These are phyloP conservation scores for Drosophila melanosoma DNA, from an alignment of 2,888 invertebrate genomes.

Conservation along the genomic window DNA sequence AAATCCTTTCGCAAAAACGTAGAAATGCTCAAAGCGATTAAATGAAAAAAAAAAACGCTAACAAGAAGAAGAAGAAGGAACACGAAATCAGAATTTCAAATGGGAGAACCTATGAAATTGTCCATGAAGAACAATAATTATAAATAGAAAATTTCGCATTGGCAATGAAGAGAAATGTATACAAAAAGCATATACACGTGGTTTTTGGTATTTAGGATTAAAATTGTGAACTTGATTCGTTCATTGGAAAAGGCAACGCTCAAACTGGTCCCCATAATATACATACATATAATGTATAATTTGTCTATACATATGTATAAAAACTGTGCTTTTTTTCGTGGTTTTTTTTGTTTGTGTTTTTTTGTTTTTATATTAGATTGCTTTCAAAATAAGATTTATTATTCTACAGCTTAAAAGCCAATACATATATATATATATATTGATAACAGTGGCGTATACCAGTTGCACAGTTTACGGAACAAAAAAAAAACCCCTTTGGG, in stretches of 20 bases:
- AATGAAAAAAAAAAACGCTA: constrained; percentile 28
- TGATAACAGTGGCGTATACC: constrained; percentile 12
- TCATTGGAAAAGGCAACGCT: constrained; percentile 65
- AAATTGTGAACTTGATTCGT: constrained; percentile 27
- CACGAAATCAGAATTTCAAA: constrained; percentile 18
- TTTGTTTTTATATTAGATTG: constrained; percentile 11
- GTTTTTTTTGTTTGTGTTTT: constrained; percentile 11
- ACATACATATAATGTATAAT: constrained; percentile 37
- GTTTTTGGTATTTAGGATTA: constrained; percentile 8
- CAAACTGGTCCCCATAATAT: constrained; percentile 74
- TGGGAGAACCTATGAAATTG: constrained; percentile 1
- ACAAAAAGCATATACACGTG: constrained; percentile 14
- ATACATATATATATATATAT: constrained; percentile 2
- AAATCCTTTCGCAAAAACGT: constrained; percentile 24
- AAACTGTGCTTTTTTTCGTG: constrained; percentile 30
- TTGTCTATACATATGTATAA: constrained; percentile 18
- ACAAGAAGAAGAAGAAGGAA: constrained; percentile 6
- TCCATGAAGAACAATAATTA: background rate
- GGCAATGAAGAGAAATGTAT: constrained; percentile 8
- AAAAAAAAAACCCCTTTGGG: background rate
- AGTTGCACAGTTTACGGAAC: constrained; percentile 7
- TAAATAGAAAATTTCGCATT: background rate
- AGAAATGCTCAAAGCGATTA: constrained; percentile 35
- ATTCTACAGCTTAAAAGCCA: constrained; percentile 9
- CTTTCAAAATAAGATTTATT: constrained; percentile 15